These are phyloP conservation scores for Tubiluchus corallicola DNA, from an alignment of 2,888 invertebrate genomes.

Conservation along the genomic window DNA sequence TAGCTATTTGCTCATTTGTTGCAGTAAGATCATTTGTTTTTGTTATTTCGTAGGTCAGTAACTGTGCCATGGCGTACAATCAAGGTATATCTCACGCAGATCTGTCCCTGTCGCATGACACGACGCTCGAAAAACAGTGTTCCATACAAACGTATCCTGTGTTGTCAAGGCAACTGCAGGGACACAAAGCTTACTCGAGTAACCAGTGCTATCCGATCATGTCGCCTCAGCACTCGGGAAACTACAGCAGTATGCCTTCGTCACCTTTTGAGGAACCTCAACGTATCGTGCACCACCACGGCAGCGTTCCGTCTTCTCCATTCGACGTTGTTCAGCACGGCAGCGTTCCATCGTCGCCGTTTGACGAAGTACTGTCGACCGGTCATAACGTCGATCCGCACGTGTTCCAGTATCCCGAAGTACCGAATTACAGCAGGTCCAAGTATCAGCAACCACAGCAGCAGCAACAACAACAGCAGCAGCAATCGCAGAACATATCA, in stretches of 20 bases:
- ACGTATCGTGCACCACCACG: neutral
- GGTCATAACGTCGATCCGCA: neutral
- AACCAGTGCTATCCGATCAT: neutral
- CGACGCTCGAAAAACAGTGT: neutral
- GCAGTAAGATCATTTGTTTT: too few species aligned
- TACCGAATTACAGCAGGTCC: neutral
- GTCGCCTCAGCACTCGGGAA: neutral
- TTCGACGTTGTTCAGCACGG: neutral
- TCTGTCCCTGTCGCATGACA: neutral
- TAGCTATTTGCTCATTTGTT: too few species aligned
- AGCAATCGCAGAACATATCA: neutral
- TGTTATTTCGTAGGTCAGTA: too few species aligned
- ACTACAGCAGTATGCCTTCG: neutral
- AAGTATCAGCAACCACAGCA: too few species aligned
- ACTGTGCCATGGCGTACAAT: neutral
- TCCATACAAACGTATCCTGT: neutral
- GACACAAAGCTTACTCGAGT: neutral
- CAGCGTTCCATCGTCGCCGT: neutral
- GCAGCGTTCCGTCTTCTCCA: neutral
- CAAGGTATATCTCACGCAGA: neutral
- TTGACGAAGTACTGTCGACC: neutral
- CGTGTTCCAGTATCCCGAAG: slow-evolving; percentile 1
- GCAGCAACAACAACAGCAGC: too few species aligned
- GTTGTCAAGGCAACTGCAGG: neutral
- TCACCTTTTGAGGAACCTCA: neutral